A percentile compares a stretch with the other conserved stretches of the same genome.
Evolutionary conservation across 2,113 vertebrate species (phyloP).

Genomic region (Podocnemis expansa): DNA sequence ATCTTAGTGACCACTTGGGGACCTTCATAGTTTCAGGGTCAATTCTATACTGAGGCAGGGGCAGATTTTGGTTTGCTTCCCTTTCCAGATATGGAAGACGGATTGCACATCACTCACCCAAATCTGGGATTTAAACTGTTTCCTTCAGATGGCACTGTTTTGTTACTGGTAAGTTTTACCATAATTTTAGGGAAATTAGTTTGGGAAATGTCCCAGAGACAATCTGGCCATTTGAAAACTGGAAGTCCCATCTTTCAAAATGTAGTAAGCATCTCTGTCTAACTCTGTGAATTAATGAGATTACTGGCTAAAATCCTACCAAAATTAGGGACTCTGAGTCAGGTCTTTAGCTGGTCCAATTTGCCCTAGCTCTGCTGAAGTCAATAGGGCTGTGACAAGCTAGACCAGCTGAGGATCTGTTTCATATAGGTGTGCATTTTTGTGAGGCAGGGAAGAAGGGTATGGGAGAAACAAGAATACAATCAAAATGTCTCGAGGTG

Average conservation of each 20-base stretch:
- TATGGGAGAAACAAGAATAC: neutral
- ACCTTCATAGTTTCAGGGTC: neutral
- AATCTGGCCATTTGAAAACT: neutral
- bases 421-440: neutral
- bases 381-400: neutral
- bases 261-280: neutral
- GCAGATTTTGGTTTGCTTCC: neutral
- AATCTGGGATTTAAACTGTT: neutral
- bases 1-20: neutral
- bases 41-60: neutral
- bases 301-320: neutral
- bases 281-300: neutral
- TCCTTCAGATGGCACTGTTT: neutral
- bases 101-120: neutral
- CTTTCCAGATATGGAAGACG: neutral
- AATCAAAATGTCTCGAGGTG: neutral
- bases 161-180: neutral
- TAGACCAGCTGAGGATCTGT: neutral
- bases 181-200: neutral
- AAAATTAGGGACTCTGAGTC: neutral
- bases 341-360: neutral
- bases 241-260: neutral
- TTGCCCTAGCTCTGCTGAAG: neutral
- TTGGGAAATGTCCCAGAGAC: neutral
- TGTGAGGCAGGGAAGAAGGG: neutral